Base-by-base conservation (phyloP, 1,140 invertebrate species). In the Branchinecta lindahli region DNA sequence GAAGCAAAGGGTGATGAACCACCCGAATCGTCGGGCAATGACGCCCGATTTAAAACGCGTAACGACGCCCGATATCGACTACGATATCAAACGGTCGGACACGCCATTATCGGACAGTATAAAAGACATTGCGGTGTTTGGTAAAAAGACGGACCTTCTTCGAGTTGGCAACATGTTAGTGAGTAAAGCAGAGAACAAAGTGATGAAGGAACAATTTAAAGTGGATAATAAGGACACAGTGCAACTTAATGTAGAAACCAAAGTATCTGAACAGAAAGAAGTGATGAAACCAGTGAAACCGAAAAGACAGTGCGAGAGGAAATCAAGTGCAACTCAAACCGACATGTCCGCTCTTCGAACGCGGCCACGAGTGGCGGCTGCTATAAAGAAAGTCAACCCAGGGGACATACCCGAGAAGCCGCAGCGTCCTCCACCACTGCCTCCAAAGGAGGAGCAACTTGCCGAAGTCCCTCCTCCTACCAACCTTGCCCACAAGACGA, bases 301-400 rank as follows among this genome's bases (percentile, higher is more conserved):
- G 18, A 20, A 61, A 15, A 12, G 52, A 12, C 52, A 61, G 18
- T 61, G 52, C 18, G 52, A 61, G 52, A 12, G 52, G 18, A 61
- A 61, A 61, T 61, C 52, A 20, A 61, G 52, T 61, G 52, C 52
- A 61, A 61, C 52, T 4, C 52, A 61, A 61, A 61, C 52, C 18
- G 52, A 61, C 18, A 61, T 61, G 52, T 15, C 52, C 18, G 18
- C 52, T 61, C 18, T 61, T 15, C 12, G 18, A 61, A 61, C 52
- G 18, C 52, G 52, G 12, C 52, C 52, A 61, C 12, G 52, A 20
- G 52, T 61, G 18, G 52, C 52, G 12, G 52, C 52, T 61, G 52
- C 52, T 15, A 61, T 61, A 15, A 61, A 20, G 18, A 61, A 61
- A 61, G 52, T 61, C 12, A 61, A 12, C 12, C 12, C 12, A 20